phyloP scores from a whole-genome alignment of 1,140 invertebrate genomes.

The Nautilus pompilius region DNA sequence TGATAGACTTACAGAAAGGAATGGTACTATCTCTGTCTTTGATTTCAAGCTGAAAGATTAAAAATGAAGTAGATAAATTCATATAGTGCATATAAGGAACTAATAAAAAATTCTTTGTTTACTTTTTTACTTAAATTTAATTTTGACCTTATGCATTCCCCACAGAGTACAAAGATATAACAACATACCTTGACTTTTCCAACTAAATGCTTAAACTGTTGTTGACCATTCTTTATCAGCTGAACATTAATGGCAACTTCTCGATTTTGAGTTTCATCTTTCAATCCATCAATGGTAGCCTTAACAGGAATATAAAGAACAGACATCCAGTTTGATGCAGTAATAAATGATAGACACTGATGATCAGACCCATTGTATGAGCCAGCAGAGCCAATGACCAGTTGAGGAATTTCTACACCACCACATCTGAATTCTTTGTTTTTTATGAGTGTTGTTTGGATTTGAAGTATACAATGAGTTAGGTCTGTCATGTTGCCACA shows the following conservation, averaged over 20 bases:
- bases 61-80: too few species aligned
- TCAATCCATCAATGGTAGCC: conserved; percentile 24
- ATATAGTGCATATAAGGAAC: too few species aligned
- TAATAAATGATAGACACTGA: conserved; percentile 20
- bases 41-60: conserved; percentile 21
- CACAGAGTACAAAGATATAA: background rate
- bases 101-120: too few species aligned
- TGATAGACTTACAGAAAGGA: conserved; percentile 34
- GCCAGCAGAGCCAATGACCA: conserved; percentile 21
- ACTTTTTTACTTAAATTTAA: too few species aligned
- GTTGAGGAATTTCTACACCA: conserved; percentile 20
- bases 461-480: background rate
- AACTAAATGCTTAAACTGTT: background rate
- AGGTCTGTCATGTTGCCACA: background rate
- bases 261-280: conserved; percentile 18
- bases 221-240: background rate
- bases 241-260: conserved; percentile 10
- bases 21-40: conserved; percentile 30
- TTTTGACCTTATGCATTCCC: too few species aligned
- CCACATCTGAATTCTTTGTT: conserved; percentile 26
- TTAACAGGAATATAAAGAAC: conserved; percentile 19
- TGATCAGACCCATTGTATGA: background rate
- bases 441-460: background rate
- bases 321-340: conserved; percentile 16
- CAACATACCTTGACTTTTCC: conserved; percentile 16